Evolutionary conservation across 2,888 invertebrate species (phyloP).

Genomic region (Erpobdella octoculata): DNA sequence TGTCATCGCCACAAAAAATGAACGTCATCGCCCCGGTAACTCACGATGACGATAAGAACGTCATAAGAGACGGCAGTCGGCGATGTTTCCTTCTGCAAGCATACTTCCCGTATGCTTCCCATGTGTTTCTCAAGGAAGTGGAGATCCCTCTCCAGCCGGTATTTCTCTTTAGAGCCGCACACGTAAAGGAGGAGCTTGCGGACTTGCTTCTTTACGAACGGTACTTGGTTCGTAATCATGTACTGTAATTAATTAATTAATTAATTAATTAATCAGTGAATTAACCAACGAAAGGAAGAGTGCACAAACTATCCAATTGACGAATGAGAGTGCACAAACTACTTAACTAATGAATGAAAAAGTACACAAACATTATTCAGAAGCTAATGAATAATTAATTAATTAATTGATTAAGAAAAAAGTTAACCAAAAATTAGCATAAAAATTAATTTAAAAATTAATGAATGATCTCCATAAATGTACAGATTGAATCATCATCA

Average conservation of each 20-base stretch:
- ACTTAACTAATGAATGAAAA: no score
- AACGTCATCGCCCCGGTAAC: neutral
- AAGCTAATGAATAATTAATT: no score
- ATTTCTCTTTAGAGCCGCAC: conserved; percentile 89
- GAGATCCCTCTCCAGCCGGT: conserved; percentile 82
- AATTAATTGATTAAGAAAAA: no score
- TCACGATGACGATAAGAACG: conserved; percentile 13
- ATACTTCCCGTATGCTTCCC: conserved; percentile 47
- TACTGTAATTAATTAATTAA: conserved; percentile 54
- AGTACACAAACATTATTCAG: neutral
- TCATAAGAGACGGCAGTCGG: conserved; percentile 31
- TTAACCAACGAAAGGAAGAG: neutral
- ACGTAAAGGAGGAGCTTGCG: conserved; percentile 78
- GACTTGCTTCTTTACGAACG: conserved; percentile 71
- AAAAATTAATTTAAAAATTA: no score
- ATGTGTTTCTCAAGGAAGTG: conserved; percentile 85
- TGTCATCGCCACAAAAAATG: neutral
- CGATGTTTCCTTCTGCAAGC: conserved; percentile 42
- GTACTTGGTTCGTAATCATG: conserved; percentile 89
- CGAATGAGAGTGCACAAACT: neutral
- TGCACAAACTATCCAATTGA: neutral
- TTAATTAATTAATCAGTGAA: no score
- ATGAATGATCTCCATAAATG: no score
- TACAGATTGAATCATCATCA: no score
- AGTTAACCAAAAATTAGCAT: no score